Base-by-base conservation (phyloP, 2,113 vertebrate species). In the Tragulus kanchil region DNA sequence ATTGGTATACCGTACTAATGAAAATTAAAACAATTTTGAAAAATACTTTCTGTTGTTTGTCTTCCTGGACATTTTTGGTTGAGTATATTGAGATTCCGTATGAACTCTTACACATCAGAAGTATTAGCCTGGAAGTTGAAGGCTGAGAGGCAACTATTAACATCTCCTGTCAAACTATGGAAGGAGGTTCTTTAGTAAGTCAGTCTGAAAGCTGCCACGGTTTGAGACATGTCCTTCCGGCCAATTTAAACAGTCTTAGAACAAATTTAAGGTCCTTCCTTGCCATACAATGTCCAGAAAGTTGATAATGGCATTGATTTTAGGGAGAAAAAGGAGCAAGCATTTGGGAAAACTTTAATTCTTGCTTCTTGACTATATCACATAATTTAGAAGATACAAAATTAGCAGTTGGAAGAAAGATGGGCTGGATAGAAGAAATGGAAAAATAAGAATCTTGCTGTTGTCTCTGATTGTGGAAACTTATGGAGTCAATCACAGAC, bases 1-100 rank as follows among this genome's bases (percentile, higher is more conserved):
- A 9, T 98, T 92, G 4, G 95, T 64, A 71, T 96, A 94, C 56
- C 19, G 48, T 94, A 61, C 83, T 96, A 89, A 97, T 96, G 87
- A 96, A 98, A 98, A 97, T 97, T 97, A 62, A 64, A 97, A 79
- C 50, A 89, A 94, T 96, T 97, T 97, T 94, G 83, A 94, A 86
- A 92, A 95, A 79, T 42, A 62, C 73, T 97, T 89, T 87, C 54
- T 96, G 75, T 84, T 94, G 31, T 6, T 98, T 91, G 67, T 21
- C 79, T 89, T 97, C 78, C 12, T 79, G 83, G 92, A 52, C 6
- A 67, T 96, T 97, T 98, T 97, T 64, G 54, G 81, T 64, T 75
- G 93, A n/a, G 0, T 92, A 96, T 84, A 86, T 79, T 98, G 56
- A 97, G 92, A 96, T 75, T 93, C 84, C n/a, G 31, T 95, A 48